These are phyloP conservation scores for Microcebus murinus DNA, from an alignment of 2,113 vertebrate genomes.

Conservation along the genomic window DNA sequence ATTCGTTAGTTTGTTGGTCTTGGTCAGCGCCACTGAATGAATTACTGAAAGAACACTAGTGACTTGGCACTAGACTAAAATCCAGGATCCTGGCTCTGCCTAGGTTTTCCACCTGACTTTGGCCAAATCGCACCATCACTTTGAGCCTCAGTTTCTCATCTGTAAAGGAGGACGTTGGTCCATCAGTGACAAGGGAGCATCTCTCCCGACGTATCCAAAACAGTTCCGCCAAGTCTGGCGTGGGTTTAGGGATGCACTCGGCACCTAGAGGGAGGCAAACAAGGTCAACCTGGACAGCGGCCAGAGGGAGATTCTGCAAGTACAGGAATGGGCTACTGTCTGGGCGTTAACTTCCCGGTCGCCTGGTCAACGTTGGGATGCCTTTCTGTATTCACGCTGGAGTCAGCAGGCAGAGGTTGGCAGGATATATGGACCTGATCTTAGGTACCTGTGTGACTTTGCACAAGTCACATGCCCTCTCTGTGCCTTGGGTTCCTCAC, in stretches of 20 bases:
- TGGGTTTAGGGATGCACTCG: neutral
- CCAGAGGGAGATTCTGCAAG: neutral
- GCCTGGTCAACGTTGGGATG: neutral
- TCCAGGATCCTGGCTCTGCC: accelerated
- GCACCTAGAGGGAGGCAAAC: neutral
- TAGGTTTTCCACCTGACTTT: neutral
- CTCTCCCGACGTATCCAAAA: neutral
- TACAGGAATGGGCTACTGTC: neutral
- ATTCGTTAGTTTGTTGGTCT: accelerated
- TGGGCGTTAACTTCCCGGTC: accelerated
- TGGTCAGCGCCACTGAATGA: accelerated
- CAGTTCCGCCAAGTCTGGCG: accelerated
- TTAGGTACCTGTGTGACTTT: neutral
- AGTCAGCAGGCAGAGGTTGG: accelerated
- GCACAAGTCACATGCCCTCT: neutral
- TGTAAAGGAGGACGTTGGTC: neutral
- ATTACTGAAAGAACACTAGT: neutral
- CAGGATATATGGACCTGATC: neutral
- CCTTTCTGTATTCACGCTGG: neutral
- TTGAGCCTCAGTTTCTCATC: neutral
- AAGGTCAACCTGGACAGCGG: neutral
- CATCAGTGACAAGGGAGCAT: accelerated
- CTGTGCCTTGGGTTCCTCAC: neutral
- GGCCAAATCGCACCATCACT: neutral
- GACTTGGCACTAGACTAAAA: too few species aligned